Evolutionary conservation across 2,113 vertebrate genomes (phyloP).

Genomic region (Balaeniceps rex): DNA sequence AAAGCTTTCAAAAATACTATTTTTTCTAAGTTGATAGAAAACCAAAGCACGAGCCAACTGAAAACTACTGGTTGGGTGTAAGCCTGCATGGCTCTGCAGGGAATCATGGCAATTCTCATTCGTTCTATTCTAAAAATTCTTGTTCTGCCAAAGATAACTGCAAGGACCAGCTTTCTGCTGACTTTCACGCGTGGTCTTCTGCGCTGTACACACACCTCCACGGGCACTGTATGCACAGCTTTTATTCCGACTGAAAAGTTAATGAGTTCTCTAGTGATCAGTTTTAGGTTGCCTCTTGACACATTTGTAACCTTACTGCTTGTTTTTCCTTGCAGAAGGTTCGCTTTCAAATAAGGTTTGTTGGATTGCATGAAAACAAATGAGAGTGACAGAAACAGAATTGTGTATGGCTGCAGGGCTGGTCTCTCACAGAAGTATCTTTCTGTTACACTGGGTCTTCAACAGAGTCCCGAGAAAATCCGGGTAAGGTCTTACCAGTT

Average conservation of each 20-base stretch:
- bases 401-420: neutral
- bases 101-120: neutral
- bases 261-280: slow-evolving; percentile 1
- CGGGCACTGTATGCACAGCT: neutral
- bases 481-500: neutral
- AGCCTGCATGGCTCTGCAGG: neutral
- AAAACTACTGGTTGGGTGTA: slow-evolving; percentile 17
- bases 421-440: neutral
- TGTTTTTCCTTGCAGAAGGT: neutral
- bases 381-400: neutral
- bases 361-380: neutral
- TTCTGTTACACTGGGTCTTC: neutral
- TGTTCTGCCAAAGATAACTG: neutral
- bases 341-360: neutral
- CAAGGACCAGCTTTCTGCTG: neutral
- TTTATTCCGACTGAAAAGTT: neutral
- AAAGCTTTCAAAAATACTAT: neutral
- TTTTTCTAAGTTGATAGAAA: slow-evolving; percentile 4
- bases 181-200: neutral
- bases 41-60: neutral
- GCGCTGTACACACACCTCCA: neutral
- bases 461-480: neutral
- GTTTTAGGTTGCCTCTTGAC: neutral
- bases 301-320: neutral
- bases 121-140: neutral